phyloP scores from a whole-genome alignment of 2,888 invertebrate species.

The Lochmaea crataegi region DNA sequence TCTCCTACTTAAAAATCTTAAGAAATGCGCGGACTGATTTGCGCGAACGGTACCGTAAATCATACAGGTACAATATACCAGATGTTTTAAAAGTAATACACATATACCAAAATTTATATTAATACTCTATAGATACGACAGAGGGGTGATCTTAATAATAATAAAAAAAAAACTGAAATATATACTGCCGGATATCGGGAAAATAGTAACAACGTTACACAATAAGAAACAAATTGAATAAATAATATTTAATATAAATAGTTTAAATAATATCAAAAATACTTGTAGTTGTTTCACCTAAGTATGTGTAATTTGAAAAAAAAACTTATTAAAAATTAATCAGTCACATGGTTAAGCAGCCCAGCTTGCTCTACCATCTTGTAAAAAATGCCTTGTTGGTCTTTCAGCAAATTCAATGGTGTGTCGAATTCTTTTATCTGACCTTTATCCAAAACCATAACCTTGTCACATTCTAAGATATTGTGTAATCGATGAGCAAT shows the following conservation, averaged over 20 bases:
- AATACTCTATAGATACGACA: too few relatives aligned
- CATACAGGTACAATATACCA: too few relatives aligned
- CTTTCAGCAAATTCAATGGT: conserved; percentile 66
- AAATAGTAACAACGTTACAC: too few relatives aligned
- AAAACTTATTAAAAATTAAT: conserved; percentile 9
- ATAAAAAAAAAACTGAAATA: too few relatives aligned
- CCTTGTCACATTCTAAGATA: conserved; percentile 69
- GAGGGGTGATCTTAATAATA: too few relatives aligned
- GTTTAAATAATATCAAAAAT: conserved; percentile 11
- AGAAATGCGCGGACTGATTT: too few relatives aligned
- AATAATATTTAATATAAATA: conserved; percentile 6
- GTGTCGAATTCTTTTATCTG: conserved; percentile 51
- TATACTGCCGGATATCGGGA: too few relatives aligned
- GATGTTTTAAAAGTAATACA: too few relatives aligned
- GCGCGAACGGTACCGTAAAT: too few relatives aligned
- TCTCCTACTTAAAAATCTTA: too few relatives aligned
- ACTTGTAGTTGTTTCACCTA: not conserved
- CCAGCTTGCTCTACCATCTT: conserved; percentile 77
- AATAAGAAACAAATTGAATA: not conserved
- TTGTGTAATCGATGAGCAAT: conserved; percentile 64
- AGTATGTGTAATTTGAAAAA: not conserved
- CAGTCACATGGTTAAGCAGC: conserved; percentile 60
- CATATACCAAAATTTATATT: too few relatives aligned
- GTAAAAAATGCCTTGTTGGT: conserved; percentile 72
- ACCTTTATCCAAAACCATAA: conserved; percentile 69